These are phyloP conservation scores for Sminthurides aquaticus DNA, from an alignment of 2,888 invertebrate species.

Conservation along the genomic window DNA sequence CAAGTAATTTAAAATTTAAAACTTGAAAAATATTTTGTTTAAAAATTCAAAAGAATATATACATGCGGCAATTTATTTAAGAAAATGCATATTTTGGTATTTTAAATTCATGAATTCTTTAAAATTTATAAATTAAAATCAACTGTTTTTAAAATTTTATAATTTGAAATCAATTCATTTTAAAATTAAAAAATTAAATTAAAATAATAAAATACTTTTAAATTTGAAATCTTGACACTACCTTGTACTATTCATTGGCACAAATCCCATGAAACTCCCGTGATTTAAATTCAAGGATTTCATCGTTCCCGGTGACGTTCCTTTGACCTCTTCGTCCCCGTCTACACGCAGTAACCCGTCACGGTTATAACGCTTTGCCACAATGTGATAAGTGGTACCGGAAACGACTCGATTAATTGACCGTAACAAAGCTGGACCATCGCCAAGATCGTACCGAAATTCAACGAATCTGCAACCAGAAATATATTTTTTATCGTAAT, in stretches of 20 bases:
- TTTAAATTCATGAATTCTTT: too few relatives aligned
- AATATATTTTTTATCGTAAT: background rate
- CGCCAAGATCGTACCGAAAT: slow-evolving; percentile 76
- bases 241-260: slow-evolving; percentile 69
- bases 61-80: too few relatives aligned
- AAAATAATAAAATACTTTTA: background rate
- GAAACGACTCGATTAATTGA: slow-evolving; percentile 63
- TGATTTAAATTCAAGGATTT: slow-evolving; percentile 74
- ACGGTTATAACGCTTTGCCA: slow-evolving; percentile 72
- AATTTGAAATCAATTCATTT: too few relatives aligned
- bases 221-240: slow-evolving; percentile 46
- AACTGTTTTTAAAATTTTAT: too few relatives aligned
- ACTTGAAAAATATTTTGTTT: slow-evolving; percentile 56
- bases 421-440: slow-evolving; percentile 66
- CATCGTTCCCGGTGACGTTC: slow-evolving; percentile 71
- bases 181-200: too few relatives aligned
- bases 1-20: background rate
- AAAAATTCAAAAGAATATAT: background rate
- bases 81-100: too few relatives aligned
- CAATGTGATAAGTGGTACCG: slow-evolving; percentile 55
- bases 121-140: too few relatives aligned
- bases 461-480: slow-evolving; percentile 55
- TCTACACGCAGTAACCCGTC: slow-evolving; percentile 77
- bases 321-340: slow-evolving; percentile 68
- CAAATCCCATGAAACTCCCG: slow-evolving; percentile 71